phyloP scores from a whole-genome alignment of 2,888 invertebrate genomes.

The Pseudoips prasinana region DNA sequence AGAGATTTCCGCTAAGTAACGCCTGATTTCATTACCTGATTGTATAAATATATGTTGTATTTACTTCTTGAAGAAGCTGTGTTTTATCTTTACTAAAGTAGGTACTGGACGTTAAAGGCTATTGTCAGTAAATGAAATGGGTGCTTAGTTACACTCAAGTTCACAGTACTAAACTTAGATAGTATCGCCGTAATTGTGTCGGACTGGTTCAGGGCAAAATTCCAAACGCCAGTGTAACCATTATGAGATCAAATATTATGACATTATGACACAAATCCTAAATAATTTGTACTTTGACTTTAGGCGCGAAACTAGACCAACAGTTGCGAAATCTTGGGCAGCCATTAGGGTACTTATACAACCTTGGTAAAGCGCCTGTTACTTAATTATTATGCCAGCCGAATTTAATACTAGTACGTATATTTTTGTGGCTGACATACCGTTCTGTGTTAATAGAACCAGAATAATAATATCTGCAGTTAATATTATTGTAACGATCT shows the following conservation, averaged over 20 bases:
- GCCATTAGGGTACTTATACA: slow-evolving; percentile 69
- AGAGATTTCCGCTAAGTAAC: too few relatives aligned
- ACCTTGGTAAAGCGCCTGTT: slow-evolving; percentile 74
- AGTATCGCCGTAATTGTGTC: slow-evolving; percentile 24
- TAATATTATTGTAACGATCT: slow-evolving; percentile 25
- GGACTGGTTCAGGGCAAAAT: slow-evolving; percentile 46
- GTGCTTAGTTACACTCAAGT: slow-evolving; percentile 10
- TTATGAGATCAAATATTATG: slow-evolving; percentile 58
- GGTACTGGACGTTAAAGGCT: neutral
- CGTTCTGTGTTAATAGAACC: slow-evolving; percentile 26
- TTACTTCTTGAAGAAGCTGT: too few relatives aligned
- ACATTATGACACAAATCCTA: slow-evolving; percentile 64
- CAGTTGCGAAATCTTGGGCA: slow-evolving; percentile 54
- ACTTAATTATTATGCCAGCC: slow-evolving; percentile 81
- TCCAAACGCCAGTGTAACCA: slow-evolving; percentile 43
- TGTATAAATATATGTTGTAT: too few relatives aligned
- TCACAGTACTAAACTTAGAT: slow-evolving; percentile 15
- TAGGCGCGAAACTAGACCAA: slow-evolving; percentile 65
- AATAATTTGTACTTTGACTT: slow-evolving; percentile 74
- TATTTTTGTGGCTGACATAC: slow-evolving; percentile 54
- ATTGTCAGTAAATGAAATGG: slow-evolving; percentile 10
- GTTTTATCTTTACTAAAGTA: slow-evolving; percentile 15
- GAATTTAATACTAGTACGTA: slow-evolving; percentile 56
- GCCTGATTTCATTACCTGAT: too few relatives aligned
- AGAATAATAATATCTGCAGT: slow-evolving; percentile 25